phyloP scores from a whole-genome alignment of 2,888 invertebrate species.

The Megamerina dolium region DNA sequence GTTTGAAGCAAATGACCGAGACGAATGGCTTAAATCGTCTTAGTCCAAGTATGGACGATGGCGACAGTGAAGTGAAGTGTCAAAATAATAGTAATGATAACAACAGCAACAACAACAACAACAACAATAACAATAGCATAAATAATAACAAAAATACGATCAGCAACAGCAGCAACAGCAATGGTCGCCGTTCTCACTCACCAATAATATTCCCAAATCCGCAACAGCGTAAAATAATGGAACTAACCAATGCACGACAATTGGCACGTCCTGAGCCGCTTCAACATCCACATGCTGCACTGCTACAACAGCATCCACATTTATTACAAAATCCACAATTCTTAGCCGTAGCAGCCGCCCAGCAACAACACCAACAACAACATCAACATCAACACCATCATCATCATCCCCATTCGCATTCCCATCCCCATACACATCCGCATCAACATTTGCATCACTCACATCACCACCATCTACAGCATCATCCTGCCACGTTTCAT shows the following conservation, averaged over 20 bases:
- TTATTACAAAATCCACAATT: slow-evolving; percentile 42
- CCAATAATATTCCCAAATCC: slow-evolving; percentile 20
- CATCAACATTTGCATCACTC: slow-evolving; percentile 21
- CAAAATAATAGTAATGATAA: slow-evolving; percentile 27
- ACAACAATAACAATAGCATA: slow-evolving; percentile 19
- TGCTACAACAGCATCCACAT: slow-evolving; percentile 41
- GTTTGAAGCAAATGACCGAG: slow-evolving; percentile 47
- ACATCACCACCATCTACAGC: slow-evolving; percentile 14
- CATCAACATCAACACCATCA: slow-evolving; percentile 27
- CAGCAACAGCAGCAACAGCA: slow-evolving; percentile 19
- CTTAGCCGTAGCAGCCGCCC: slow-evolving; percentile 37
- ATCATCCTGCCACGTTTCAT: slow-evolving; percentile 31
- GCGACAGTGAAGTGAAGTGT: slow-evolving; percentile 21
- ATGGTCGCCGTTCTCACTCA: slow-evolving; percentile 26
- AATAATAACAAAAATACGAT: slow-evolving; percentile 18
- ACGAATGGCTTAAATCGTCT: slow-evolving; percentile 40
- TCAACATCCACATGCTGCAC: slow-evolving; percentile 42
- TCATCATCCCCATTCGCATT: slow-evolving; percentile 28
- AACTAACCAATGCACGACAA: slow-evolving; percentile 32
- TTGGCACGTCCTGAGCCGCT: slow-evolving; percentile 43
- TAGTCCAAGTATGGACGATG: slow-evolving; percentile 35
- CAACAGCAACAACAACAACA: slow-evolving; percentile 21
- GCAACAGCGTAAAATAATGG: slow-evolving; percentile 36
- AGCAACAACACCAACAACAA: slow-evolving; percentile 33
- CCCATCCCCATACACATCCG: too few species aligned